phyloP scores from a whole-genome alignment of 2,888 invertebrate species.

The Coelopa pilipes region DNA sequence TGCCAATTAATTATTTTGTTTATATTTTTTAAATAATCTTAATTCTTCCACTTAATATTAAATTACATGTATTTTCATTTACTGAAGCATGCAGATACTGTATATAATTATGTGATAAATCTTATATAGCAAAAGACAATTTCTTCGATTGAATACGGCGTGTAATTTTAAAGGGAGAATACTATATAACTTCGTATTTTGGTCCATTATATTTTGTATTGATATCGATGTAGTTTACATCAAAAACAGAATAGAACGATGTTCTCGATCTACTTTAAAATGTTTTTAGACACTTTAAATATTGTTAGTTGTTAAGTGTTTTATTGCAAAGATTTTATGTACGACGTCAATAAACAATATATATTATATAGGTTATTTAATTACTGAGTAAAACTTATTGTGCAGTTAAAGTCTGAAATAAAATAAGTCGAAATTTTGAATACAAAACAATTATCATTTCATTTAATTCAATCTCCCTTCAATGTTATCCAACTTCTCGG shows the following conservation, averaged over 20 bases:
- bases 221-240: no score
- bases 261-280: no score
- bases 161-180: not conserved
- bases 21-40: not conserved
- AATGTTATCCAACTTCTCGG: no score
- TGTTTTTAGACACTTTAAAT: not conserved
- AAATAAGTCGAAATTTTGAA: not conserved
- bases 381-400: not conserved
- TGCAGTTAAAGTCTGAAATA: slow-evolving; percentile 5
- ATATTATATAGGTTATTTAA: slow-evolving; percentile 2
- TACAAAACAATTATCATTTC: not conserved
- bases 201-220: no score
- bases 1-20: no score
- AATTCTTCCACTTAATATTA: not conserved
- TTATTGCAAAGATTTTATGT: slow-evolving; percentile 1
- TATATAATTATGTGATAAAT: slow-evolving; percentile 27
- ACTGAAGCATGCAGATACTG: not conserved
- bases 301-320: slow-evolving; percentile 22
- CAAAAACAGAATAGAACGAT: no score
- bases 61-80: not conserved
- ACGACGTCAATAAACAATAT: not conserved
- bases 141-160: not conserved
- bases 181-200: no score
- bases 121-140: slow-evolving; percentile 9
- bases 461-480: no score